These are phyloP conservation scores for Platygyra sinensis DNA, from an alignment of 64 coral and sea anemone species.

Conservation along the genomic window DNA sequence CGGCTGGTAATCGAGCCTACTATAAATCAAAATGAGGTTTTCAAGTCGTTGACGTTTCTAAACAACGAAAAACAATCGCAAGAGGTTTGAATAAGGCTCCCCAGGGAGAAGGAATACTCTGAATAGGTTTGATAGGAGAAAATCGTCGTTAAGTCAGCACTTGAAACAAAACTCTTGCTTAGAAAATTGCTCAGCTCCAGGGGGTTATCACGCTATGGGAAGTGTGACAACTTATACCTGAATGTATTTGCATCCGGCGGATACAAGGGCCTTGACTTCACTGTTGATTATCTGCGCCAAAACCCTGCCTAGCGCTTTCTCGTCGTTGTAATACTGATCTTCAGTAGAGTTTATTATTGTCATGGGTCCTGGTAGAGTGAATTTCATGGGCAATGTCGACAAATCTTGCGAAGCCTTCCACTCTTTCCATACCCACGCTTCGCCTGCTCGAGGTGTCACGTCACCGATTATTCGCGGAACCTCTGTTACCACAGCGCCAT, in stretches of 20 bases:
- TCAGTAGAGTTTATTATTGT: constrained; percentile 75
- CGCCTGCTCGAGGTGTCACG: constrained; percentile 25
- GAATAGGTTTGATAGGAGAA: too few species aligned
- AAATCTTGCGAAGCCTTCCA: constrained; percentile 69
- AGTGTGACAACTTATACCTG: constrained; percentile 58
- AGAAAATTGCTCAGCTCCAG: too few species aligned
- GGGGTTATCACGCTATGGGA: too few species aligned
- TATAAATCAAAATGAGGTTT: too few species aligned
- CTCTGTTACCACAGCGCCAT: constrained; percentile 48
- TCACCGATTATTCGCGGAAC: constrained; percentile 62
- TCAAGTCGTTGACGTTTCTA: too few species aligned
- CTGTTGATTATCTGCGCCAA: constrained; percentile 66
- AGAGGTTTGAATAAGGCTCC: too few species aligned
- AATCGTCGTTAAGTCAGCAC: too few species aligned
- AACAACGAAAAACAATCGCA: too few species aligned
- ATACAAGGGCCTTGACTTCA: constrained; percentile 57
- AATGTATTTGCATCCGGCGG: constrained; percentile 81
- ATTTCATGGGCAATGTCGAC: constrained; percentile 54
- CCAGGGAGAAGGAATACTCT: too few species aligned
- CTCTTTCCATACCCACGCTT: constrained; percentile 48
- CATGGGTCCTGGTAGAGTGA: constrained; percentile 79
- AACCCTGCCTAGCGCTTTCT: constrained; percentile 21
- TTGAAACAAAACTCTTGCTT: too few species aligned
- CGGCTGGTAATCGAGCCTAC: too few species aligned
- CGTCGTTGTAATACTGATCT: constrained; percentile 73